Evolutionary conservation across 2,888 invertebrate genomes (phyloP).

Genomic region (Polydesmus complanatus): DNA sequence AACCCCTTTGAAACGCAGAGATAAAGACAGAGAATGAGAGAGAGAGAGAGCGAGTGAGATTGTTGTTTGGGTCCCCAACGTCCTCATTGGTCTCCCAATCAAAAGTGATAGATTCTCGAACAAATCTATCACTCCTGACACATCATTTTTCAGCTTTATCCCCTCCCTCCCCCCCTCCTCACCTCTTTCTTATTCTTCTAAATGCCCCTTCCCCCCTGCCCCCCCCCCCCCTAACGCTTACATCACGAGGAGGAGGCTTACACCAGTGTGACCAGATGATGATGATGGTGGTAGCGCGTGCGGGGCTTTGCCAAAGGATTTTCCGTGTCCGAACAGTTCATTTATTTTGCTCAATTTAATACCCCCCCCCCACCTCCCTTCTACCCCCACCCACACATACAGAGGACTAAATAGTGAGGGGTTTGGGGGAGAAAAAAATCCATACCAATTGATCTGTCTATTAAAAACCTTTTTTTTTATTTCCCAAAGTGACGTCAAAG

Average conservation of each 20-base stretch:
- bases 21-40: neutral
- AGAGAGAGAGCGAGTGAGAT: neutral
- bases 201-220: neutral
- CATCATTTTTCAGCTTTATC: slow-evolving; percentile 14
- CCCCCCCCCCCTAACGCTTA: neutral
- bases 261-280: neutral
- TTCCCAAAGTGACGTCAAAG: neutral
- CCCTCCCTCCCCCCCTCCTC: neutral
- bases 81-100: slow-evolving; percentile 10
- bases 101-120: slow-evolving; percentile 12
- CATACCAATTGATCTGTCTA: slow-evolving; percentile 12
- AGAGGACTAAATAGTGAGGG: neutral
- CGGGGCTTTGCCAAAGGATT: slow-evolving; percentile 7
- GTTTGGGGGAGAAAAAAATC: neutral
- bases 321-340: slow-evolving; percentile 14
- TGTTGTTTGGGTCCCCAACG: neutral
- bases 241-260: neutral
- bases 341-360: slow-evolving; percentile 14
- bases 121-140: slow-evolving; percentile 13
- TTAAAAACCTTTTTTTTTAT: neutral
- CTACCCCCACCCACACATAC: neutral
- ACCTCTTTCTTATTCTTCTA: neutral
- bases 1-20: neutral
- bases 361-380: neutral
- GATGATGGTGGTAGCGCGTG: neutral